Percentiles rank a stretch among this genome's conserved stretches.
phyloP scores from a whole-genome alignment of 2,888 invertebrate species.

The Dasysyrphus tricinctus region DNA sequence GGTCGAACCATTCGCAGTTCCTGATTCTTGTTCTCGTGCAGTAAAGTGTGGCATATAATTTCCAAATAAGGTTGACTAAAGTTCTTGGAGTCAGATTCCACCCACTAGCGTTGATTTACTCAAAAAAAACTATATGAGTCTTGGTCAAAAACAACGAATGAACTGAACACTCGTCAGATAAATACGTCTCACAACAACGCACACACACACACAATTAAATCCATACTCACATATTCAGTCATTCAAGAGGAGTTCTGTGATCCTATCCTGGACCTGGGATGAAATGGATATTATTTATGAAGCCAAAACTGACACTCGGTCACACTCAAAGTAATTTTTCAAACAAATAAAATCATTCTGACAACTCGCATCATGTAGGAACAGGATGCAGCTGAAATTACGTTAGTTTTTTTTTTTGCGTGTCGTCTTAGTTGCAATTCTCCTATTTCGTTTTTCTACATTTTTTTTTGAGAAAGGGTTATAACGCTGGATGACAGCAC shows the following conservation, averaged over 20 bases:
- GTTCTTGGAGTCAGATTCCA: neutral
- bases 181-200: slow-evolving; percentile 16
- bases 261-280: neutral
- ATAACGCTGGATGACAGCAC: slow-evolving; percentile 69
- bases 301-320: slow-evolving; percentile 73
- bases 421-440: slow-evolving; percentile 31
- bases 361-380: slow-evolving; percentile 72
- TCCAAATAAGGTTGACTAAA: neutral
- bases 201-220: neutral
- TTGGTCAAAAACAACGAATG: neutral
- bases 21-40: neutral
- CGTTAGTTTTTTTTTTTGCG: slow-evolving; percentile 2
- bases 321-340: slow-evolving; percentile 69
- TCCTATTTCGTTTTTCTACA: slow-evolving; percentile 43
- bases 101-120: neutral
- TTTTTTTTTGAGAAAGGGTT: neutral
- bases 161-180: slow-evolving; percentile 10
- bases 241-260: slow-evolving; percentile 7
- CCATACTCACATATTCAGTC: neutral
- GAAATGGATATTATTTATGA: slow-evolving; percentile 75
- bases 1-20: no score
- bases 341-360: slow-evolving; percentile 74
- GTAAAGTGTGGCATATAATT: neutral
- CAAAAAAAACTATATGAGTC: neutral
- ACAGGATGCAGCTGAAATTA: slow-evolving; percentile 47